Evolutionary conservation across 2,888 invertebrate species (phyloP), one percentile per base, ranked within the genome.

Genomic region (Melanotus villosus): DNA sequence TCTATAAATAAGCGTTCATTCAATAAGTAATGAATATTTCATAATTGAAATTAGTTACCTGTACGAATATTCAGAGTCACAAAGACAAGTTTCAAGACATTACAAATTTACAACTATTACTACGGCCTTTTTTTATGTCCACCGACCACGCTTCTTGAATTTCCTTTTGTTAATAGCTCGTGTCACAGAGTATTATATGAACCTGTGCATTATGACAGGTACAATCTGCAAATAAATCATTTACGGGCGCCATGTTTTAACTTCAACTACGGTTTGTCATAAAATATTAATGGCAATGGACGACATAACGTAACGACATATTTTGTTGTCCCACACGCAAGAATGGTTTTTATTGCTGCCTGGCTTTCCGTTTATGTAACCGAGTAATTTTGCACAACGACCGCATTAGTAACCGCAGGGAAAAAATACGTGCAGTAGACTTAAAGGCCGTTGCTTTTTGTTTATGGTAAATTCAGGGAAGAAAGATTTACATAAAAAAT

Each of bases 291-390:
- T 21, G 47, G 47, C 47, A 41, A 7, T 23, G 47, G 14, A 23
- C 47, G 19, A 45, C 47, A 23, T 47, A 47, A 47, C 47, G 19
- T 47, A 47, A 47, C 47, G 19, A 47, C 47, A 14, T 47, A 47
- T 47, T 47, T 47, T n/a, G 47, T 12, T 47, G 47, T 23, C 14
- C 23, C 16, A 32, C 26, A 32, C 32, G 52, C 16, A 52, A 52
- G 30, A 52, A 52, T 32, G 52, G 7, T n/a, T 52, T 50, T 52
- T 52, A 52, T 14, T 30, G 26, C 23, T 47, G 47, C 41, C 41
- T 41, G 18, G 16, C 41, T 41, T 18, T 41, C 41, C 18, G 41
- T 41, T 41, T 41, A 41, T 41, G 41, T 41, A 41, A 41, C 41
- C 41, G 14, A 41, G 41, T 41, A 12, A 41, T 41, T 41, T 41